Base-by-base conservation (phyloP, 2,888 invertebrate genomes). In the Patella ulyssiponensis region DNA sequence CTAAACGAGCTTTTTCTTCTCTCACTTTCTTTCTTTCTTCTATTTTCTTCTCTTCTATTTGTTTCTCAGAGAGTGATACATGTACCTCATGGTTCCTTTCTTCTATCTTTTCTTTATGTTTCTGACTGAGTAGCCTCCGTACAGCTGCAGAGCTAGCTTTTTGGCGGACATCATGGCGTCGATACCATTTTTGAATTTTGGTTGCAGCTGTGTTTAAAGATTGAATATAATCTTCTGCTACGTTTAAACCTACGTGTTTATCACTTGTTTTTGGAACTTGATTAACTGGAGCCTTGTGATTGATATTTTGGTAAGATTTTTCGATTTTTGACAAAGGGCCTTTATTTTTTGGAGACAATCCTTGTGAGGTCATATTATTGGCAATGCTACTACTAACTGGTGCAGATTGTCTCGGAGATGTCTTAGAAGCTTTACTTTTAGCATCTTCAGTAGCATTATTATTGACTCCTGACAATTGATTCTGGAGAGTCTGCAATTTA, bases 241-340 rank as follows among this genome's bases (percentile, higher is more conserved):
- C 74, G 52, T 84, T 84, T 77, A 85, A 85, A 17, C 83, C 83
- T 72, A 83, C 83, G 58, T 79, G 79, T 51, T 64, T 44, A 15
- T 33, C 23, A 58, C 5, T 12, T 54, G 74, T 9, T 75, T 75
- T 80, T 79, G 84, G 77, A 51, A 89, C 88, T 79, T 90, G 88
- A 81, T 91, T 91, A 7, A 91, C 88, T 3, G 91, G 91, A 14
- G 87, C 88, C 81, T 91, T 91, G 76, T 88, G 90, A 81, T 90
- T 90, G 64, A 91, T 90, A 82, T 91, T 91, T 81, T 90, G 90
- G 79, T 89, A 90, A 1, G 90, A 89, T 76, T 91, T 91, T 82
- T 91, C 90, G 80, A 91, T 85, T 77, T 86, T 87, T 7, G 87
- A 87, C 51, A 90, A 81, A 17, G 90, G 85, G 7, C 89, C 87